Percentiles rank a stretch among this genome's conserved stretches.
Evolutionary conservation across 1,140 invertebrate species (phyloP).

Genomic region (Cardiocondyla obscurior): DNA sequence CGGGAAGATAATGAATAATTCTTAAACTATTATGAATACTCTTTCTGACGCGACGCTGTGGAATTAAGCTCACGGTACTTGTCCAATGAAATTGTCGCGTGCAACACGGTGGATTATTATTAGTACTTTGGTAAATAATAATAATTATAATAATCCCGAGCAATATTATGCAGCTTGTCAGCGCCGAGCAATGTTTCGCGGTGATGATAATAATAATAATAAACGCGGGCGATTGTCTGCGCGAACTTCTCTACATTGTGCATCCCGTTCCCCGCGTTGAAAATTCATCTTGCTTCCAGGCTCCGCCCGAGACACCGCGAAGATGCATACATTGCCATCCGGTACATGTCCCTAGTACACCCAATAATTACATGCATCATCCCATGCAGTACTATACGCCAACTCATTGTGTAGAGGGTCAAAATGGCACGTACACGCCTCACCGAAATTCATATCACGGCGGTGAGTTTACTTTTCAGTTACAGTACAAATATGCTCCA

Average conservation of each 20-base stretch:
- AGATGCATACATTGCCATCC: slow-evolving; percentile 81
- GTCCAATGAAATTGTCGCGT: neutral
- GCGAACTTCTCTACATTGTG: neutral
- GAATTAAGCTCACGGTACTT: neutral
- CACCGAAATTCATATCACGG: slow-evolving; percentile 80
- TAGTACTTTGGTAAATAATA: neutral
- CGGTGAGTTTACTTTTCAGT: slow-evolving; percentile 72
- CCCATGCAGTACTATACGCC: slow-evolving; percentile 80
- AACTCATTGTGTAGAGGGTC: slow-evolving; percentile 75
- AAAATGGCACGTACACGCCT: slow-evolving; percentile 76
- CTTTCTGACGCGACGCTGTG: neutral
- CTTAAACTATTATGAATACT: neutral
- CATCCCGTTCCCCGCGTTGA: neutral
- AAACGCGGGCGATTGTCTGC: slow-evolving; percentile 28
- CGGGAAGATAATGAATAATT: neutral
- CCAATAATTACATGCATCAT: slow-evolving; percentile 78
- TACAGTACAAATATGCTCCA: neutral
- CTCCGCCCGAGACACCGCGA: slow-evolving; percentile 76
- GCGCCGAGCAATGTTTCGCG: neutral
- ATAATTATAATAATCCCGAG: too few species aligned
- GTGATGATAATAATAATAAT: slow-evolving; percentile 48
- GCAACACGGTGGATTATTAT: neutral
- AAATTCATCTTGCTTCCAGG: slow-evolving; percentile 68
- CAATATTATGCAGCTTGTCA: neutral
- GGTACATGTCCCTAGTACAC: slow-evolving; percentile 73